Conservation (phyloP, 1,140 invertebrate genomes). For the Drosophila mojavensis region DNA sequence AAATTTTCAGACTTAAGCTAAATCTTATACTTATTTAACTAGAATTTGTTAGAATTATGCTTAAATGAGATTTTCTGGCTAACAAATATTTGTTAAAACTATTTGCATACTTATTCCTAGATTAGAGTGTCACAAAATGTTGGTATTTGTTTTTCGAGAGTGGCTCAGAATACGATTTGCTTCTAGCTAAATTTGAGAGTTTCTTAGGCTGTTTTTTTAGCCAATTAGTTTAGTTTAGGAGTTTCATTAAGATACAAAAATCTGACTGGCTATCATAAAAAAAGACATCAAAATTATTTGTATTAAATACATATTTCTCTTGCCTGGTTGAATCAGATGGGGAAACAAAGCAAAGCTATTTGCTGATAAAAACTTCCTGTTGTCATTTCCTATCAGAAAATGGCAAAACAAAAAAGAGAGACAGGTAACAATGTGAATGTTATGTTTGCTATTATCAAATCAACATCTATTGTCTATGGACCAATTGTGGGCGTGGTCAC, state of each 20-base stretch:
- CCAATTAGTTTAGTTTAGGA: not conserved
- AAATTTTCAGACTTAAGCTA: too few species aligned
- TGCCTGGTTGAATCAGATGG: not conserved
- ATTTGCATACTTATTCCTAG: too few species aligned
- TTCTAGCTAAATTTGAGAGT: too few species aligned
- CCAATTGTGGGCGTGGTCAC: slow-evolving; percentile 29
- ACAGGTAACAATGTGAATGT: slow-evolving; percentile 9
- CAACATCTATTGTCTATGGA: slow-evolving; percentile 36
- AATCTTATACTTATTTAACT: too few species aligned
- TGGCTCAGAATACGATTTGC: too few species aligned
- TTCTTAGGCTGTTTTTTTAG: too few species aligned
- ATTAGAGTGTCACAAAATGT: too few species aligned
- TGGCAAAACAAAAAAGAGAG: not conserved
- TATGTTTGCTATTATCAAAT: slow-evolving; percentile 32
- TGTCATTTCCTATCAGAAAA: slow-evolving; percentile 18
- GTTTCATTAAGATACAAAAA: not conserved
- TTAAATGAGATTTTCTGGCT: not conserved
- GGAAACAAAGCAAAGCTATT: not conserved
- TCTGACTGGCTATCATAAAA: not conserved
- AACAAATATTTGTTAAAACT: too few species aligned
- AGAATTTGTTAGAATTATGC: not conserved
- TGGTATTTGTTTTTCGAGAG: too few species aligned
- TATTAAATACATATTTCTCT: not conserved
- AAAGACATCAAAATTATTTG: not conserved
- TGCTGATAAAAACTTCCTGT: slow-evolving; percentile 18